phyloP scores from a whole-genome alignment of 2,797 vertebrate genomes.

The Philypnodon macrostomus region DNA sequence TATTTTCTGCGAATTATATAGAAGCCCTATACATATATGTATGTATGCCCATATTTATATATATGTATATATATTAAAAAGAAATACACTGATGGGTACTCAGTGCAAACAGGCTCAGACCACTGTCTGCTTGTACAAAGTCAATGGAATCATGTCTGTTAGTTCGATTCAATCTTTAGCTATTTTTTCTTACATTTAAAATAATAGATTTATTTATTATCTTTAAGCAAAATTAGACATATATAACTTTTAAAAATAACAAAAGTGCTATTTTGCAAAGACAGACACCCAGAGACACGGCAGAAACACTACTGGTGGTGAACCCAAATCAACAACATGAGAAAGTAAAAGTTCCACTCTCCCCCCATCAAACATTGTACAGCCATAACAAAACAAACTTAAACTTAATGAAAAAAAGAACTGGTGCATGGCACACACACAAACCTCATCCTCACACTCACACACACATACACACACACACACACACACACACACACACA shows the following conservation, averaged over 20 bases:
- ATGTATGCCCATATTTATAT: conserved; percentile 84
- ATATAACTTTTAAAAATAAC: conserved; percentile 79
- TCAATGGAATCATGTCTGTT: conserved; percentile 84
- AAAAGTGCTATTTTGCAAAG: conserved; percentile 82
- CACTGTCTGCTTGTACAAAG: conserved; percentile 79
- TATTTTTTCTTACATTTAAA: conserved; percentile 83
- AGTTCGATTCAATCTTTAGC: conserved; percentile 82
- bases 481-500: conserved; percentile 22
- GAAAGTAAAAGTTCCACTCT: conserved; percentile 48
- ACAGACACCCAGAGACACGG: conserved; percentile 80
- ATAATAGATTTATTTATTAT: conserved; percentile 84
- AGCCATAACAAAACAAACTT: conserved; percentile 55
- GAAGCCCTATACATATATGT: conserved; percentile 85
- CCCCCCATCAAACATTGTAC: conserved; percentile 41
- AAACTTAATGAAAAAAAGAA: conserved; percentile 39
- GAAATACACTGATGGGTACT: conserved; percentile 78
- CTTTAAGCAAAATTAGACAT: conserved; percentile 86
- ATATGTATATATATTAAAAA: conserved; percentile 82
- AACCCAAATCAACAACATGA: conserved; percentile 73
- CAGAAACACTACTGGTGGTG: conserved; percentile 75
- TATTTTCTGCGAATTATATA: conserved; percentile 58
- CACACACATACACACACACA: conserved; percentile 16
- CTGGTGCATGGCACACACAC: conserved; percentile 40
- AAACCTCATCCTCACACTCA: conserved; percentile 15
- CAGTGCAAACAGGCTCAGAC: conserved; percentile 82